phyloP scores from a whole-genome alignment of 2,888 invertebrate species.

The Agrochola lychnidis region DNA sequence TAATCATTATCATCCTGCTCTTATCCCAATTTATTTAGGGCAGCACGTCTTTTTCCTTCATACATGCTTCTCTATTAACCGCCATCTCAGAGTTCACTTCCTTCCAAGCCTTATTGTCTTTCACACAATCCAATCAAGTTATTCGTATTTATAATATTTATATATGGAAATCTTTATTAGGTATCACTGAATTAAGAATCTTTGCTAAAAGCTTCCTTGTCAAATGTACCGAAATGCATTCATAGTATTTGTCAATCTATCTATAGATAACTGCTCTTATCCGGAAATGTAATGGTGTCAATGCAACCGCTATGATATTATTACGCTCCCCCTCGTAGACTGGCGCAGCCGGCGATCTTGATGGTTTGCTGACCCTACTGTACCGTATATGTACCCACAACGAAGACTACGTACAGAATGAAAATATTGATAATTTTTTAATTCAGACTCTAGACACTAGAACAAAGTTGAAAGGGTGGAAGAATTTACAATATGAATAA shows the following conservation, averaged over 20 bases:
- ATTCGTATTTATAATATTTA: not conserved
- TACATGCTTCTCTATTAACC: not conserved
- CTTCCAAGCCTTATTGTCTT: not conserved
- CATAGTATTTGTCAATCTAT: not conserved
- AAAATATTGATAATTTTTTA: not conserved
- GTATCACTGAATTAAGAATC: not conserved
- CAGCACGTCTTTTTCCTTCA: not conserved
- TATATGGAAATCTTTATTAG: too few species aligned
- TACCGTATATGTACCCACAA: not conserved
- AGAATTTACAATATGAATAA: not conserved
- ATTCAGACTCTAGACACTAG: not conserved
- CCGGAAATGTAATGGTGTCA: slow-evolving; percentile 50
- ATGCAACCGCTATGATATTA: slow-evolving; percentile 20
- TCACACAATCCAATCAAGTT: not conserved
- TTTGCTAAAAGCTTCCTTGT: not conserved
- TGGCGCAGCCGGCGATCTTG: not conserved
- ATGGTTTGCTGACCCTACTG: slow-evolving; percentile 41
- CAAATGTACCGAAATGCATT: not conserved
- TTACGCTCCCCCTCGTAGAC: slow-evolving; percentile 39
- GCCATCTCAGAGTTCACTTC: not conserved
- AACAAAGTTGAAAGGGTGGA: not conserved
- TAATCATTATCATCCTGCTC: not conserved
- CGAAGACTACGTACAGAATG: not conserved
- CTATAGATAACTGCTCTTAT: slow-evolving; percentile 9
- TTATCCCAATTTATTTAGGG: not conserved